Conservation (phyloP, 2,888 invertebrate genomes). For the Platycnemis pennipes region DNA sequence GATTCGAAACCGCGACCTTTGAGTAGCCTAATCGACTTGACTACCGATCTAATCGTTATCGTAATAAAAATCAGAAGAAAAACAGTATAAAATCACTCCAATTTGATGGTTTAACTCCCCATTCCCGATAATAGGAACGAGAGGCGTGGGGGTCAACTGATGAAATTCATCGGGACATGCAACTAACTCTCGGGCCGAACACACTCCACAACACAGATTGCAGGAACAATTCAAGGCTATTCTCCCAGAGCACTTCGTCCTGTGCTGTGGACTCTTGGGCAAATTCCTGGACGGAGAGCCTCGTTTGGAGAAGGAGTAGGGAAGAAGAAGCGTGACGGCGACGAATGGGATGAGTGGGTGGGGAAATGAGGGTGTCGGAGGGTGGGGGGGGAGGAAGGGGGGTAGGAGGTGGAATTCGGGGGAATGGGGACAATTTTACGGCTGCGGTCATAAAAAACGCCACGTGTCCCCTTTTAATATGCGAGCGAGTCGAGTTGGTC, state of each 20-base stretch:
- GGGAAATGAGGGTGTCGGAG: not conserved
- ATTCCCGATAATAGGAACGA: too few relatives aligned
- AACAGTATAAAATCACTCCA: too few relatives aligned
- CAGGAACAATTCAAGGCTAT: not conserved
- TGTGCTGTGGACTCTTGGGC: not conserved
- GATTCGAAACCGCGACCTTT: too few relatives aligned
- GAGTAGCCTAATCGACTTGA: too few relatives aligned
- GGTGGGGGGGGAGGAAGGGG: not conserved
- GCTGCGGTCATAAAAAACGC: slow-evolving; percentile 65
- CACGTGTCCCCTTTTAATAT: slow-evolving; percentile 64
- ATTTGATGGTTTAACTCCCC: too few relatives aligned
- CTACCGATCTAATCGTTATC: too few relatives aligned
- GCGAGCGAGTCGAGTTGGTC: slow-evolving; percentile 66
- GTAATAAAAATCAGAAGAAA: too few relatives aligned
- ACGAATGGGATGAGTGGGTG: too few relatives aligned
- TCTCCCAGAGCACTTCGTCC: not conserved
- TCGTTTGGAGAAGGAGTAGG: not conserved
- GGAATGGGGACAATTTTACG: slow-evolving; percentile 59
- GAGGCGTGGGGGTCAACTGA: too few relatives aligned
- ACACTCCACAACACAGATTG: too few relatives aligned
- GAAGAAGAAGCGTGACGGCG: not conserved
- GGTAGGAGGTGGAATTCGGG: not conserved
- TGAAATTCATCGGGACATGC: too few relatives aligned
- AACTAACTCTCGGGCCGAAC: too few relatives aligned
- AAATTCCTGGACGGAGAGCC: not conserved